Evolutionary conservation across 2,888 invertebrate species (phyloP).

Genomic region (Eueremaeus valkanovi): DNA sequence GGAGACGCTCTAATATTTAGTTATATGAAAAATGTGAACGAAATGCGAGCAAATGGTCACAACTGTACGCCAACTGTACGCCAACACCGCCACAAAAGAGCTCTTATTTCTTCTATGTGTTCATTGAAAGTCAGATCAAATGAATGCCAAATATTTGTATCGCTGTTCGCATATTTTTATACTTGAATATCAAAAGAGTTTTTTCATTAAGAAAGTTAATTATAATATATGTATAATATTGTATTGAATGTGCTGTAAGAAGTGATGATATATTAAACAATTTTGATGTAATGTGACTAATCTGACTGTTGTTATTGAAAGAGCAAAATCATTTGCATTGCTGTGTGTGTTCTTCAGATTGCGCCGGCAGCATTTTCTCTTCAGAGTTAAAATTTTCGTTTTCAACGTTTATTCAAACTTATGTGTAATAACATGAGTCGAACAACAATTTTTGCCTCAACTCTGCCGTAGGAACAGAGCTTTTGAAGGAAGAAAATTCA

Average conservation of each 20-base stretch:
- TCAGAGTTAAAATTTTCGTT: not conserved
- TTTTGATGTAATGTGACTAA: not conserved
- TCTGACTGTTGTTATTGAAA: not conserved
- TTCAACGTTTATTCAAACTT: not conserved
- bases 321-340: not conserved
- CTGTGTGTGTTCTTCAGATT: slow-evolving; percentile 23
- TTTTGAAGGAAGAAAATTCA: not conserved
- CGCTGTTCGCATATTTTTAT: too few relatives aligned
- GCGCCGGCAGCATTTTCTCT: not conserved
- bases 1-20: slow-evolving; percentile 14
- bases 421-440: too few relatives aligned
- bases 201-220: too few relatives aligned
- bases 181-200: too few relatives aligned
- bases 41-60: slow-evolving; percentile 26
- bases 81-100: not conserved
- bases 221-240: too few relatives aligned
- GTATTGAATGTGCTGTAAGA: not conserved
- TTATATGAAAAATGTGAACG: slow-evolving; percentile 2
- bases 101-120: too few relatives aligned
- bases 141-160: too few relatives aligned
- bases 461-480: not conserved
- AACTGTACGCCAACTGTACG: slow-evolving; percentile 2
- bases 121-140: too few relatives aligned
- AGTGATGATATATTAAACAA: not conserved
- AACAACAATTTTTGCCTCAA: too few relatives aligned